Base-by-base conservation (phyloP, 2,797 vertebrate genomes). In the Australoheros facetus region DNA sequence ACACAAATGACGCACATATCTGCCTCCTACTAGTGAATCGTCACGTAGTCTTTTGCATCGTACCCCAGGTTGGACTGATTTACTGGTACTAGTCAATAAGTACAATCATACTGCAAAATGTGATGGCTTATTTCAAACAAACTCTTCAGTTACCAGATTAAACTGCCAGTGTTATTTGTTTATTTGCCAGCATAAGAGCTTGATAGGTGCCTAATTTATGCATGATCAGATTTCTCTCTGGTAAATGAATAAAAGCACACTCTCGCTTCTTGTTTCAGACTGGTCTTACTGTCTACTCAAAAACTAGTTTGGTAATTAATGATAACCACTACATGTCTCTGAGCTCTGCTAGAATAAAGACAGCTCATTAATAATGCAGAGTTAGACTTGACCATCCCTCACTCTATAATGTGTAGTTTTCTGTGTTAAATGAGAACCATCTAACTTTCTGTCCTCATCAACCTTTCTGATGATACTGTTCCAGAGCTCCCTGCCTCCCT, bases 381-480 rank as follows among this genome's bases (percentile, higher is more conserved):
- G 79, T 83, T 81, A 77, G 69, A 74, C 79, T 86, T 86, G 77
- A 73, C 71, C 78, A 82, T 92, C 84, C 69, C 60, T 83, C 37
- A 53, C 62, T 64, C 73, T 88, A 71, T 89, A 87, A 94, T 87
- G 85, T 82, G 78, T 72, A 75, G 82, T 90, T 91, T 92, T 94
- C 85, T 77, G 73, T 85, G 87, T 89, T 94, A 94, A 94, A 94
- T 89, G 88, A 94, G 93, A 87, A 89, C 87, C 89, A 90, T 92
- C 89, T 83, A 88, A 93, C 89, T 94, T 92, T 94, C 91, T 88
- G 87, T 95, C 94, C 94, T 94, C 90, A 87, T 94, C 95, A 95
- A 90, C 93, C 93, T 94, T 94, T 93, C 88, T 87, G 92, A 93
- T 90, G 89, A 91, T 86, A 76, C 85, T 88, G 82, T 93, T 93